Base-by-base conservation (phyloP, 2,888 invertebrate species). In the Chrysodeixis includens region DNA sequence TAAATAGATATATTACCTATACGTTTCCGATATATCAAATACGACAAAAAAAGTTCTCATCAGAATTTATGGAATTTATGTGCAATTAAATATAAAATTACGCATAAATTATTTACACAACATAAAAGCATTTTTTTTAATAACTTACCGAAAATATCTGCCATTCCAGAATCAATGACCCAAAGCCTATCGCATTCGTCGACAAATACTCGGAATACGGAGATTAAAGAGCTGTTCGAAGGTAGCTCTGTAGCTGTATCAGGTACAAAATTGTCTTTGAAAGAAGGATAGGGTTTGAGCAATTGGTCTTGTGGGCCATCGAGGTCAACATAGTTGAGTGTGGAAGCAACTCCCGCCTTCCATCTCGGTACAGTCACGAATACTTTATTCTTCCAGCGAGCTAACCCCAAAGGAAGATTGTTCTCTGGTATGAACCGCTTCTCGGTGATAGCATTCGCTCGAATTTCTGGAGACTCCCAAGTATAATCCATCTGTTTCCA, bases 161-260 rank as follows among this genome's bases (percentile, higher is more conserved):
- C 96, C 44, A 97, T 90, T 61, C 98, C 98, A 0, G 97, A 97
- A 85, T 98, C 98, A 90, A 98, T 95, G 6, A 97, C 97, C 98
- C 98, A 98, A 9, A 98, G 95, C 53, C 98, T 96, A 86, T 97
- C 97, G 82, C 98, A 98, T 6, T 95, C 95, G 86, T 98, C 98
- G 0, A 97, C 96, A 74, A 95, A 96, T 22, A 97, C 93, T 69
- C 98, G 96, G 89, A 97, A 97, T 5, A 97, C 97, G 2, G 97
- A 98, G 58, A 97, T 93, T 52, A 97, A 96, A 0, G 96, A 96
- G 62, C 95, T 95, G 71, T 97, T 96, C 4, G 96, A 93, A 46
- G 94, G 93, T 4, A 96, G 79, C 32, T 88, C 88, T 5, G 91
- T 92, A 1, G 91, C 92, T 8, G 88, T 83, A 66, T 94, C 95